Conservation (phyloP, 2,888 invertebrate species). For the Amitus sp. region DNA sequence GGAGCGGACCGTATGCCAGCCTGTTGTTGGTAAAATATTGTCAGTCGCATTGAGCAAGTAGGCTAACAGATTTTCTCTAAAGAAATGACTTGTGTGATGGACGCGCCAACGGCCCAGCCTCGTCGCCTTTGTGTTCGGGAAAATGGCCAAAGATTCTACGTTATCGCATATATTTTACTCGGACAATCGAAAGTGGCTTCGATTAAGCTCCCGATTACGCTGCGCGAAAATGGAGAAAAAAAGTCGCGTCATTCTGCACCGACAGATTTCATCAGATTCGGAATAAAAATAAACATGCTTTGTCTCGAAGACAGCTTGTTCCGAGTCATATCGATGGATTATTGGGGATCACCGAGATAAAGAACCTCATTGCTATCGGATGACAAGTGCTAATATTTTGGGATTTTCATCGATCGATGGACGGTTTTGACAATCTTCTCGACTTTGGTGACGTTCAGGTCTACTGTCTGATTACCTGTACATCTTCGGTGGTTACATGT, state of each 20-base stretch:
- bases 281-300: slow-evolving; percentile 5
- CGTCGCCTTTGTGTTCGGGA: background rate
- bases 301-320: slow-evolving; percentile 10
- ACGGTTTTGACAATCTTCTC: background rate
- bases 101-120: slow-evolving; percentile 36
- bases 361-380: background rate
- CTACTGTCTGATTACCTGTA: too few species aligned
- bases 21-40: slow-evolving; percentile 63
- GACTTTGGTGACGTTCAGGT: too few species aligned
- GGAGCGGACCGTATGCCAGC: slow-evolving; percentile 53
- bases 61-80: slow-evolving; percentile 38
- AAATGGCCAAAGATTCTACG: too few species aligned
- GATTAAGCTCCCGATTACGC: background rate
- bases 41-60: slow-evolving; percentile 46
- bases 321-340: slow-evolving; percentile 12
- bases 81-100: slow-evolving; percentile 23
- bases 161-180: background rate
- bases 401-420: background rate
- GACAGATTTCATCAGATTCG: background rate
- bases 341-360: slow-evolving; percentile 8
- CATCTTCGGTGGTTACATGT: too few species aligned
- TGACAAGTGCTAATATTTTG: background rate
- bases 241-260: background rate
- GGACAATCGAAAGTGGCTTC: background rate
- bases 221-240: background rate